These are phyloP conservation scores for Elephantulus edwardii DNA, from an alignment of 2,113 vertebrate species.

Conservation along the genomic window DNA sequence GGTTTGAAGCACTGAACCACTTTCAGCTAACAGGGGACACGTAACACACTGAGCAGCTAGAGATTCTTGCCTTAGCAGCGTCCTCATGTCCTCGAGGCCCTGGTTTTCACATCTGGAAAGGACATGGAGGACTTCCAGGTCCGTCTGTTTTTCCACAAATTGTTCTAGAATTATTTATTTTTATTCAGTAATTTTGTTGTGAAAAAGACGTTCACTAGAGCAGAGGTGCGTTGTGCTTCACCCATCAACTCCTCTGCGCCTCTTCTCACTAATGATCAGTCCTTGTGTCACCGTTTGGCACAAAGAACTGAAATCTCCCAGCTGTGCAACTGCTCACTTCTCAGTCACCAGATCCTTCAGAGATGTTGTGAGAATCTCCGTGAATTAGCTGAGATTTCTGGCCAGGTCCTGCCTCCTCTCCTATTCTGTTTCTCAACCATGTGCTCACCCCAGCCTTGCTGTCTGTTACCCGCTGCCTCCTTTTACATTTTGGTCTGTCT, in stretches of 20 bases:
- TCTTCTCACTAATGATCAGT: neutral
- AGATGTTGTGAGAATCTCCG: no score
- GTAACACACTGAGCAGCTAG: no score
- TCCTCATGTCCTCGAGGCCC: neutral
- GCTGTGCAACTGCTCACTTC: neutral
- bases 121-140: neutral
- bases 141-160: neutral
- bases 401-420: neutral
- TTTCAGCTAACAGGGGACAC: no score
- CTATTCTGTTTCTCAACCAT: neutral
- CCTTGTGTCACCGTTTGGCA: neutral
- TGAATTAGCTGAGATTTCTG: no score
- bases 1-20: no score
- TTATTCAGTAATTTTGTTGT: neutral
- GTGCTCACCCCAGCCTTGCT: neutral
- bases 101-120: neutral
- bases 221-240: neutral
- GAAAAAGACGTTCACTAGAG: neutral
- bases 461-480: neutral
- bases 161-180: neutral
- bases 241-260: neutral
- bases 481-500: neutral
- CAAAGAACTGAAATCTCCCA: neutral
- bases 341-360: neutral
- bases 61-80: neutral